Evolutionary conservation across 2,113 vertebrate species (phyloP).

Genomic region (Puffinus mauretanicus): DNA sequence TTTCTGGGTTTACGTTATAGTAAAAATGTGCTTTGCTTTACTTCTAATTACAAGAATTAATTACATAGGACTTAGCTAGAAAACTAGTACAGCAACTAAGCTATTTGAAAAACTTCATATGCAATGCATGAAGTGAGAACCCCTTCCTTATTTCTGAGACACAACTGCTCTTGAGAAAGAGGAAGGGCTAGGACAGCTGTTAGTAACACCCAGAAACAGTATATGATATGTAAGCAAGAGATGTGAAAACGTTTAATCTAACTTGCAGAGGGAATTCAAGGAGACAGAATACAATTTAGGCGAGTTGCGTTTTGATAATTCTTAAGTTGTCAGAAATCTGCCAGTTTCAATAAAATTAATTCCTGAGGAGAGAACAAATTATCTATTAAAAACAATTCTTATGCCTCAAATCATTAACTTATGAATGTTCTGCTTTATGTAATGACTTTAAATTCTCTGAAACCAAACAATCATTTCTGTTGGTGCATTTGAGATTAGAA

Average conservation of each 20-base stretch:
- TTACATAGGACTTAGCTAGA: neutral
- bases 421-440: neutral
- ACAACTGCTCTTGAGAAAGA: neutral
- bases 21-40: neutral
- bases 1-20: neutral
- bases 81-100: neutral
- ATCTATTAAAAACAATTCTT: neutral
- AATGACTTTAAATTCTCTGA: neutral
- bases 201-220: neutral
- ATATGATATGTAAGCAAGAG: neutral
- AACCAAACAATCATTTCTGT: neutral
- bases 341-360: neutral
- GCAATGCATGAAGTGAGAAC: neutral
- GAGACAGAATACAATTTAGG: neutral
- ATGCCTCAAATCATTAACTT: neutral
- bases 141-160: neutral
- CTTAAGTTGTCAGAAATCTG: neutral
- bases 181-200: neutral
- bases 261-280: neutral
- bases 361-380: neutral
- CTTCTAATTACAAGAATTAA: neutral
- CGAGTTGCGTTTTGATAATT: neutral
- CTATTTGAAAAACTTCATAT: neutral
- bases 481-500: neutral
- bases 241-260: neutral